Evolutionary conservation across 2,888 invertebrate genomes (phyloP).

Genomic region (Caenorhabditis sp.): DNA sequence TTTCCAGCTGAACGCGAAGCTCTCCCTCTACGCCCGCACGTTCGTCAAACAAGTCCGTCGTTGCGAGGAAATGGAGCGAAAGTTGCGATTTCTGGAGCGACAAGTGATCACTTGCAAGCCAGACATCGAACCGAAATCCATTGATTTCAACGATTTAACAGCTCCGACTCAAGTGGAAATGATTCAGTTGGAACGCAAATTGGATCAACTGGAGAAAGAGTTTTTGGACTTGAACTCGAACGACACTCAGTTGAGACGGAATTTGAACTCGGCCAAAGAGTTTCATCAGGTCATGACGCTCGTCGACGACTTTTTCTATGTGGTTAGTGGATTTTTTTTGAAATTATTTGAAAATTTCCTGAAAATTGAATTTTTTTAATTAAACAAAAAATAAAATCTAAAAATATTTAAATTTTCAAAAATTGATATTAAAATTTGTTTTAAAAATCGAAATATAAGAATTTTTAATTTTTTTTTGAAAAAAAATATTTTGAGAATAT

Average conservation of each 20-base stretch:
- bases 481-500: conserved; percentile 5
- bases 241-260: conserved; percentile 67
- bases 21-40: conserved; percentile 97
- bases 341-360: not conserved
- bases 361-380: conserved; percentile 36
- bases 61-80: conserved; percentile 93
- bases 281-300: conserved; percentile 64
- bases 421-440: too few species aligned
- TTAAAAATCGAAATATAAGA: too few species aligned
- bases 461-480: not conserved
- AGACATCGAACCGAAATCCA: conserved; percentile 91
- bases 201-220: conserved; percentile 68
- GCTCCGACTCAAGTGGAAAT: conserved; percentile 98
- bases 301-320: conserved; percentile 76
- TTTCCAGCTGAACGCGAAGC: conserved; percentile 93
- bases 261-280: conserved; percentile 68
- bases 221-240: conserved; percentile 76
- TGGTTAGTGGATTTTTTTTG: conserved; percentile 55
- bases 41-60: conserved; percentile 97
- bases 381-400: too few species aligned
- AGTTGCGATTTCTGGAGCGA: conserved; percentile 90
- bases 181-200: conserved; percentile 86
- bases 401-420: too few species aligned
- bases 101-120: conserved; percentile 96
- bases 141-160: conserved; percentile 85